A percentile compares a stretch with the other conserved stretches of the same genome.
phyloP scores from a whole-genome alignment of 2,888 invertebrate species.

The Uloborus plumipes region DNA sequence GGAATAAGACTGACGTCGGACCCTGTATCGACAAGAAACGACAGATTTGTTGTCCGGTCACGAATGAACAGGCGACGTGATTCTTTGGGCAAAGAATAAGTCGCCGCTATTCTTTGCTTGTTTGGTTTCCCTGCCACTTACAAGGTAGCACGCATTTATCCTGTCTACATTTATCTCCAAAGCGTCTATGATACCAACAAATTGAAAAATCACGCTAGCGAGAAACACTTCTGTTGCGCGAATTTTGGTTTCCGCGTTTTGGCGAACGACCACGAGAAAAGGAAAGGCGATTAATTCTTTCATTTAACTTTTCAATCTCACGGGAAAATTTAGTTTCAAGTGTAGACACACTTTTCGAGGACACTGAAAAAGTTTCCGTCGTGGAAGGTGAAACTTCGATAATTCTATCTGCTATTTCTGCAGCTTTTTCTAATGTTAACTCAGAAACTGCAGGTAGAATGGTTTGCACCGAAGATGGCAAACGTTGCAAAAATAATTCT shows the following conservation, averaged over 20 bases:
- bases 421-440: neutral
- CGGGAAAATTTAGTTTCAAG: neutral
- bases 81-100: neutral
- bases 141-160: conserved; percentile 11
- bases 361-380: neutral
- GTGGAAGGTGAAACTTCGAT: neutral
- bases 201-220: neutral
- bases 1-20: conserved; percentile 24
- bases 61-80: conserved; percentile 15
- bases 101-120: too few relatives aligned
- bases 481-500: conserved; percentile 2
- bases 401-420: neutral
- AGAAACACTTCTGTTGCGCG: neutral
- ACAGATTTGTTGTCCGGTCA: conserved; percentile 25
- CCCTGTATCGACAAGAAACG: conserved; percentile 47
- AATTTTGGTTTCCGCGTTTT: neutral
- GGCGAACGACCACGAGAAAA: conserved; percentile 2
- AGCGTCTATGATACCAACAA: neutral
- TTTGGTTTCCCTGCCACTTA: conserved; percentile 1
- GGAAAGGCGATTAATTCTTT: neutral
- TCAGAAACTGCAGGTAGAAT: too few relatives aligned
- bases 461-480: neutral
- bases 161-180: conserved; percentile 1
- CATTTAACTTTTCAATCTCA: conserved; percentile 17
- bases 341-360: too few relatives aligned